Conservation (phyloP, 2,113 vertebrate genomes). For the Phalacrocorax aristotelis region DNA sequence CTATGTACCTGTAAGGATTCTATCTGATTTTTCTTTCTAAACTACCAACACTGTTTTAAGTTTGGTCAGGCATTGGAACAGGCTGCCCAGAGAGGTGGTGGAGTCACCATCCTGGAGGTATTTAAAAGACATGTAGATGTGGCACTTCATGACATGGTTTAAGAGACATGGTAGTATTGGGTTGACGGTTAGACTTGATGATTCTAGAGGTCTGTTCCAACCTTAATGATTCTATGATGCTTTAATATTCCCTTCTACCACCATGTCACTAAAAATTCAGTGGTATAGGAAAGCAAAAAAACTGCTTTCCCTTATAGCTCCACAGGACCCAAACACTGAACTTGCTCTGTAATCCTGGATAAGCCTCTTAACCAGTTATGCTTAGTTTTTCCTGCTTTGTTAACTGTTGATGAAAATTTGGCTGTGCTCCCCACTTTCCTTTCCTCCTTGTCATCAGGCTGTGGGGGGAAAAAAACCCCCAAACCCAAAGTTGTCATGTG, state of each 20-base stretch:
- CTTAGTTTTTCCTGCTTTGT: not conserved
- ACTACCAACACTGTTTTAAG: too few species aligned
- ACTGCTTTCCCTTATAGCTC: not conserved
- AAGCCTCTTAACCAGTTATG: not conserved
- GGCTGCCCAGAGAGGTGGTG: too few species aligned
- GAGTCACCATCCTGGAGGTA: too few species aligned
- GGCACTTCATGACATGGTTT: too few species aligned
- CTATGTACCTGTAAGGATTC: fast-evolving
- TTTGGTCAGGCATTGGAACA: too few species aligned
- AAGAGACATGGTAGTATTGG: too few species aligned
- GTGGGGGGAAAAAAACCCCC: not conserved
- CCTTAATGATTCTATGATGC: not conserved
- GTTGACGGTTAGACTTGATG: too few species aligned
- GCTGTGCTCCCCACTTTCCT: not conserved
- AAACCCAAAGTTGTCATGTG: not conserved
- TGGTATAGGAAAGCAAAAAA: not conserved
- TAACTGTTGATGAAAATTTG: not conserved
- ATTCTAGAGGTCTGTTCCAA: too few species aligned
- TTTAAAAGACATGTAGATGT: too few species aligned
- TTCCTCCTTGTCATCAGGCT: not conserved
- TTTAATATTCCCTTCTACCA: not conserved
- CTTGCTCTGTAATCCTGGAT: not conserved
- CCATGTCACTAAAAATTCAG: not conserved
- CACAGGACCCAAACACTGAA: not conserved
- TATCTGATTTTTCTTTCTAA: not conserved